Evolutionary conservation across 2,113 vertebrate genomes (phyloP).

Genomic region (Dicrurus megarhynchus): DNA sequence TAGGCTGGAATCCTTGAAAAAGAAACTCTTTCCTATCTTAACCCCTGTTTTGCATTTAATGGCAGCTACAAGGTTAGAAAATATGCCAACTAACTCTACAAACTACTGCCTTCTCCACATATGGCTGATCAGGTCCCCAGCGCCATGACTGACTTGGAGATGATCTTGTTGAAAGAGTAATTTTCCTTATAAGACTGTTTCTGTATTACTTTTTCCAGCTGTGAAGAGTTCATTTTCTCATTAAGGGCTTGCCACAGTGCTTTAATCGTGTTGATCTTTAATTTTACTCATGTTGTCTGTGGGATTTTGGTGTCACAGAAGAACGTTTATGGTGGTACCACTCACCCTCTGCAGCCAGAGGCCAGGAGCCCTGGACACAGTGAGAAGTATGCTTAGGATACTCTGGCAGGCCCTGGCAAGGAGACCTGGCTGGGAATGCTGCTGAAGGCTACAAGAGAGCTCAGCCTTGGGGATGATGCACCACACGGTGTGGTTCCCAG

Average conservation of each 20-base stretch:
- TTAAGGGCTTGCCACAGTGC: neutral
- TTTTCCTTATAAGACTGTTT: neutral
- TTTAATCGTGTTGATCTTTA: neutral
- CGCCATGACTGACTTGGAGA: neutral
- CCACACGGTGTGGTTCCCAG: neutral
- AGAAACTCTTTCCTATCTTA: neutral
- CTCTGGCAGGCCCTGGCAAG: neutral
- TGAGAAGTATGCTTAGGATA: neutral
- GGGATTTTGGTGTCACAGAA: neutral
- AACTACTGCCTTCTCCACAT: neutral
- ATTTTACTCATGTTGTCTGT: neutral
- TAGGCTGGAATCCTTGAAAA: neutral
- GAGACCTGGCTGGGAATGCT: accelerated
- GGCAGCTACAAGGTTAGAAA: neutral
- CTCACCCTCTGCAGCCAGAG: neutral
- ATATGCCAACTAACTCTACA: neutral
- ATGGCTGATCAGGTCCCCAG: neutral
- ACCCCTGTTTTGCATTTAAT: neutral
- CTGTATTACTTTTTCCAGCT: neutral
- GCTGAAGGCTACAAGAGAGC: neutral
- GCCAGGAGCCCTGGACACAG: neutral
- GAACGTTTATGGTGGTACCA: accelerated
- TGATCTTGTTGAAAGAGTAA: neutral
- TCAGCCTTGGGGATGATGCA: neutral
- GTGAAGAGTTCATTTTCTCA: neutral